These are phyloP conservation scores for Xerus rutilus DNA, from an alignment of 2,797 vertebrate species.

Conservation along the genomic window DNA sequence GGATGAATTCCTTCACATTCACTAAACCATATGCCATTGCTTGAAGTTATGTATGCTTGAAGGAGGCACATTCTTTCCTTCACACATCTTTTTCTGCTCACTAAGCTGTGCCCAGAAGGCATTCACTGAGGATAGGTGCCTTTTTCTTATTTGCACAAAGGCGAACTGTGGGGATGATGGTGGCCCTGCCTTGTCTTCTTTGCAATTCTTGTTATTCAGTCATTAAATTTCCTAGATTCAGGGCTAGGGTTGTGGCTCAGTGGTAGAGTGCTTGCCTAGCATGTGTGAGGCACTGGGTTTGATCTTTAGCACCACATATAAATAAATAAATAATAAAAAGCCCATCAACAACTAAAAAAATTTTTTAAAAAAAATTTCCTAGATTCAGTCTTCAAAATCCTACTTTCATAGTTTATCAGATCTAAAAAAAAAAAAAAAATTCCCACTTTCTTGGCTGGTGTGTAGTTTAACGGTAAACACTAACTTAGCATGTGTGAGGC, in stretches of 20 bases:
- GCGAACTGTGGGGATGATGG: neutral
- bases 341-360: too few relatives aligned
- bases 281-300: neutral
- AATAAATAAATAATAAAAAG: neutral
- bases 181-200: neutral
- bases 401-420: too few relatives aligned
- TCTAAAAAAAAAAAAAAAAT: too few relatives aligned
- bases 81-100: neutral
- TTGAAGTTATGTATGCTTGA: neutral
- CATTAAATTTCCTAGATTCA: neutral
- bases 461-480: too few relatives aligned
- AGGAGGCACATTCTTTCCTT: neutral
- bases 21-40: neutral
- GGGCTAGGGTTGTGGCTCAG: neutral
- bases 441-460: too few relatives aligned
- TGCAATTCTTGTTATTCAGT: neutral
- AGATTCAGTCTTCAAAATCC: too few relatives aligned
- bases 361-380: too few relatives aligned
- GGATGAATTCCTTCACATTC: neutral
- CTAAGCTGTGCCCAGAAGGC: neutral
- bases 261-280: neutral
- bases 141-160: conserved; percentile 34
- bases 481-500: too few relatives aligned
- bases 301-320: neutral
- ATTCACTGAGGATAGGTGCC: neutral